Evolutionary conservation across 2,888 invertebrate species (phyloP), one percentile per base, ranked within the genome.

Genomic region (Drosophila neonasuta): DNA sequence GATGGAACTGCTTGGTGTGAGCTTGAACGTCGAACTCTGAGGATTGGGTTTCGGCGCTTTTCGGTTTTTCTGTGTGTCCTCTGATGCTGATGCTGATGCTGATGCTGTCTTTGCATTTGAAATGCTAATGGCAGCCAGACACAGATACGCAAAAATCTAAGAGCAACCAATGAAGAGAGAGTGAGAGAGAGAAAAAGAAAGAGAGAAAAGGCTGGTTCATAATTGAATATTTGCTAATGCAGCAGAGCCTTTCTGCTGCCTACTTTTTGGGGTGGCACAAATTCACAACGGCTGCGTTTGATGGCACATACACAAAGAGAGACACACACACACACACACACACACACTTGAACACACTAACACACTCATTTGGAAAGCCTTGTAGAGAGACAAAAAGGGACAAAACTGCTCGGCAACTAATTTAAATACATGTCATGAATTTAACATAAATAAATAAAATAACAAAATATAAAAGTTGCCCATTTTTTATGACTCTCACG

Each of bases 341-440:
- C 20, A 42, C 34, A 50, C 32, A 48, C 34, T 20, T 20, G 20
- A 20, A 56, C 10, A 34, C 36, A 46, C 42, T 39, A 29, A 36
- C 30, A 49, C 29, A 50, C 20, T 54, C 49, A 41, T 42, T 36
- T 11, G 2, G 10, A 41, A 13, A 45, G 52, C 6, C 24, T 24
- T 24, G 24, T 24, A 39, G 29, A 67, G 41, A 55, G 61, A 61
- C 17, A 41, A 57, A 69, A 76, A 76, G 77, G 75, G 49, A 59
- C 77, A 79, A 79, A 80, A 81, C 84, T 74, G 81, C 58, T 71
- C 39, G 68, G 67, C 72, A 83, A 81, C 81, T 84, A 83, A 80
- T 83, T 83, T 83, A 79, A 80, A 84, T 79, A 80, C 74, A 74
- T 74, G 75, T 84, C 80, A 81, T 84, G 84, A 81, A 80, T 84